Evolutionary conservation across 2,113 vertebrate species (phyloP).

Genomic region (Girardinichthys multiradiatus): DNA sequence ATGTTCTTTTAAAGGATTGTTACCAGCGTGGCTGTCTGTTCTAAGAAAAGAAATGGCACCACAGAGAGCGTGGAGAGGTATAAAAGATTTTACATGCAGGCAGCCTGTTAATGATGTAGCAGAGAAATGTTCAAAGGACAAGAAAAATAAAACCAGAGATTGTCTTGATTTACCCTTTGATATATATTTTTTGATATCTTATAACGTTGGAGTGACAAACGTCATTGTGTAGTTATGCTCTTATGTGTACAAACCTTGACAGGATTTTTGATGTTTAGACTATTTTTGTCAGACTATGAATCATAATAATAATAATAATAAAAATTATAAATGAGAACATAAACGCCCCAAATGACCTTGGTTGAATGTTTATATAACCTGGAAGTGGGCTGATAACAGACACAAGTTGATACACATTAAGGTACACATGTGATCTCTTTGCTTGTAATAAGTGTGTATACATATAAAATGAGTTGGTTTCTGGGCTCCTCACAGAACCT

Average conservation of each 20-base stretch:
- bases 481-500: no score
- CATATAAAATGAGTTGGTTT: background rate
- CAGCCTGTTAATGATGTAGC: background rate
- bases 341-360: background rate
- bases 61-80: constrained; percentile 1
- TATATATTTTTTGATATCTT: background rate
- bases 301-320: no score
- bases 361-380: background rate
- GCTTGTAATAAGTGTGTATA: background rate
- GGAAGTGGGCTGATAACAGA: background rate
- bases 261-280: background rate
- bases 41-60: constrained; percentile 36
- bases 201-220: background rate
- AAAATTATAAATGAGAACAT: no score
- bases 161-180: background rate
- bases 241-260: background rate
- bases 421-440: background rate
- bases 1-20: constrained; percentile 66
- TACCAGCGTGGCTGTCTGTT: constrained; percentile 40
- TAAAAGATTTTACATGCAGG: constrained; percentile 26
- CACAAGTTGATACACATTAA: no score
- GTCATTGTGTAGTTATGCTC: no score
- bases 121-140: background rate
- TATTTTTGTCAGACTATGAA: background rate
- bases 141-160: background rate